Evolutionary conservation across 2,797 vertebrate species (phyloP), one percentile per base, ranked within the genome.

Genomic region (Knipowitschia caucasica): DNA sequence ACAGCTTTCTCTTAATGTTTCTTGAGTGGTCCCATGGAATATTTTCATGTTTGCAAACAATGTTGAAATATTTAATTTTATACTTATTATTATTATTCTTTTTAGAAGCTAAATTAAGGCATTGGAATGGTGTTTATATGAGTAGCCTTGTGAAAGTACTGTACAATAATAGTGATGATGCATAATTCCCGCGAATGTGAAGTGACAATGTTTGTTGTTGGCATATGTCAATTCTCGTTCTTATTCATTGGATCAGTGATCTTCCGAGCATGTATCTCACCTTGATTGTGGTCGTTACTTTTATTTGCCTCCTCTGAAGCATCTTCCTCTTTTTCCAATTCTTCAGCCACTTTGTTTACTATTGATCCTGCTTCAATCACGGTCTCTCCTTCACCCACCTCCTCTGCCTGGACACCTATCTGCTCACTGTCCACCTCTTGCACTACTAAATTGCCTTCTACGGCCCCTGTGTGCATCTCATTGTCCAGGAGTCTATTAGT

Each of bases 1-100:
- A 65, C 64, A 75, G 54, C 70, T 69, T 77, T n/a, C n/a, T n/a
- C n/a, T n/a, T 64, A 79, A 30, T 50, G 40, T 62, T 70, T 69
- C 50, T 73, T 10, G 56, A 80, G 57, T 38, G 45, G 55, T 50
- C 50, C 26, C 66, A 69, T 52, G 75, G 72, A 76, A 82, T 82
- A n/a, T n/a, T n/a, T n/a, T n/a, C n/a, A n/a, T n/a, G n/a, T n/a
- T n/a, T n/a, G n/a, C n/a, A n/a, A n/a, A n/a, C n/a, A n/a, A n/a
- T n/a, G n/a, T n/a, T n/a, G n/a, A n/a, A n/a, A n/a, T n/a, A n/a
- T n/a, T n/a, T n/a, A n/a, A n/a, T n/a, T n/a, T n/a, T n/a, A n/a
- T n/a, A n/a, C n/a, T n/a, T n/a, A n/a, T n/a, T n/a, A n/a, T n/a
- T n/a, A n/a, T n/a, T n/a, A n/a, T n/a, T n/a, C n/a, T n/a, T n/a